Conservation (phyloP, 2,113 vertebrate species). For the Piprites chloris region DNA sequence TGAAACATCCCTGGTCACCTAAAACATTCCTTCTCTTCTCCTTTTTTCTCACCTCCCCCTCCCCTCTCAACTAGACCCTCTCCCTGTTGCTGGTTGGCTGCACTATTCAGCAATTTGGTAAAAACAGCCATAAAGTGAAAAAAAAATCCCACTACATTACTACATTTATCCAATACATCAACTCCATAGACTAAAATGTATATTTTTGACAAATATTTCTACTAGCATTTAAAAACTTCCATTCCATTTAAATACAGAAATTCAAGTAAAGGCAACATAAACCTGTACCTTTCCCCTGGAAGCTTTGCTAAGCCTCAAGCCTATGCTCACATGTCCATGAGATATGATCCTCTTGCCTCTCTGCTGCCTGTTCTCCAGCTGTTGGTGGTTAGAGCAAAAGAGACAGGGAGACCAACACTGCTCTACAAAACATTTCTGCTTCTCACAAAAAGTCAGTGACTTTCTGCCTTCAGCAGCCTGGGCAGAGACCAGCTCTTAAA, state of each 20-base stretch:
- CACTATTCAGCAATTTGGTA: background rate
- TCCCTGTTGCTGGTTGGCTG: background rate
- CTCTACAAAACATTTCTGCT: background rate
- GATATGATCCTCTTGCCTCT: background rate
- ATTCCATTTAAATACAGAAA: background rate
- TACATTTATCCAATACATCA: background rate
- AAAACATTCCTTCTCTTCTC: background rate
- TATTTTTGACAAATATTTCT: background rate
- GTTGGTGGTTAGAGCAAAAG: background rate
- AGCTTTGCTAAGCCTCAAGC: background rate
- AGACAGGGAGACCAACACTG: background rate
- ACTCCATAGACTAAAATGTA: background rate
- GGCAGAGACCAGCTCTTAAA: background rate
- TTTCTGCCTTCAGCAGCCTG: background rate
- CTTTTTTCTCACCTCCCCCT: fast-evolving
- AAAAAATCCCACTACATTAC: background rate
- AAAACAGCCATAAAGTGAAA: background rate
- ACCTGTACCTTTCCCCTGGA: background rate
- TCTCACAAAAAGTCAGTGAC: background rate
- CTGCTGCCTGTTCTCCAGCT: slow-evolving; percentile 18
- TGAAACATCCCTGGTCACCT: background rate
- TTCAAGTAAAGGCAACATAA: background rate
- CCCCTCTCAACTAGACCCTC: fast-evolving
- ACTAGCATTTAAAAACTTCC: background rate
- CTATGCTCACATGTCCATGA: fast-evolving